Base-by-base conservation (phyloP, 2,113 vertebrate genomes). In the Poeciliopsis occidentalis region DNA sequence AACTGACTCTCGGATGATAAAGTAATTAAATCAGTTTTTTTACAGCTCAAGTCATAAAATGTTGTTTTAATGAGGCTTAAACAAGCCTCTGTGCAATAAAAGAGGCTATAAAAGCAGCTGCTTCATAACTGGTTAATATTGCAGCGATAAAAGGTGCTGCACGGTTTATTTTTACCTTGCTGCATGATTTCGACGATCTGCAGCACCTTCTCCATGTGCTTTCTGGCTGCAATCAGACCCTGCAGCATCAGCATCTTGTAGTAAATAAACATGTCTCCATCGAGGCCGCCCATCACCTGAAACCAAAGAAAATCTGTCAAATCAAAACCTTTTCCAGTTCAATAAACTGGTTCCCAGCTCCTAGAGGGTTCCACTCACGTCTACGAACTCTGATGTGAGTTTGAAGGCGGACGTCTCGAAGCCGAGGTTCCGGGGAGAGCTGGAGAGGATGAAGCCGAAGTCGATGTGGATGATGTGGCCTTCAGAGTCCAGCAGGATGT, bases 381-480 rank as follows among this genome's bases (percentile, higher is more conserved):
- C 98, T 32, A 99, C 97, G 27, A 99, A 99, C 78, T 99, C 98
- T 0, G 95, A 51, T 76, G 98, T 99, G 82, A 98, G 95, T 63
- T 99, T 99, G 92, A 99, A 99, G 82, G 97, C 98, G 0, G 98
- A 99, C 0, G 97, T 99, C 84, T 99, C 98, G 0, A 99, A 99
- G 87, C 98, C 98, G 0, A 99, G 92, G 69, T 99, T 99, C 8
- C 96, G 91, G n/a, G 98, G 98, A 0, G 98, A 99, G 80, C 96
- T 97, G 92, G 97, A 98, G 4, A 99, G 95, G 92, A 99, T 98
- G 95, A 99, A 99, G 69, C 98, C 97, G 0, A 99, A 99, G 81
- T 99, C 98, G 3, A 99, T 99, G 96, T 99, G 98, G 91, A 99
- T 99, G 85, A 99, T 99, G 94, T 98, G 98, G 15, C 98, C 98